phyloP scores from a whole-genome alignment of 2,888 invertebrate genomes.

The Tholera decimalis region DNA sequence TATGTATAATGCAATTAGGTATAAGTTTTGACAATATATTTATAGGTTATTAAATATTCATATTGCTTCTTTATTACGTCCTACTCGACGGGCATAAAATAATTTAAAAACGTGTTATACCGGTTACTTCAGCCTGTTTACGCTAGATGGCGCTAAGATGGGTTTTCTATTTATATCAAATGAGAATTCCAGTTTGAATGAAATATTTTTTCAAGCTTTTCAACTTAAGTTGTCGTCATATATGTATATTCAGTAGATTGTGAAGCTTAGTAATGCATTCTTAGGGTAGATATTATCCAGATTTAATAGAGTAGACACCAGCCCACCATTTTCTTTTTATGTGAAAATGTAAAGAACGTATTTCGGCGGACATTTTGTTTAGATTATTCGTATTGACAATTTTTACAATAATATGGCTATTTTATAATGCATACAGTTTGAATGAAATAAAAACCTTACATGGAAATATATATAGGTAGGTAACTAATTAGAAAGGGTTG shows the following conservation, averaged over 20 bases:
- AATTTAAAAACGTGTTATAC: conserved; percentile 31
- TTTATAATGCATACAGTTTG: too few relatives aligned
- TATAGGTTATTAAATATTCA: conserved; percentile 39
- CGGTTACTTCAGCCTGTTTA: conserved; percentile 15
- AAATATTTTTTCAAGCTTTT: conserved; percentile 37
- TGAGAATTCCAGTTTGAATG: conserved; percentile 38
- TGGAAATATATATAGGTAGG: too few relatives aligned
- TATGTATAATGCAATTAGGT: conserved; percentile 37
- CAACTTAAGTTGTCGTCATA: conserved; percentile 30
- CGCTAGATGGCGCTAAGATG: conserved; percentile 58
- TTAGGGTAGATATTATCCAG: conserved; percentile 19
- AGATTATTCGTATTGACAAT: too few relatives aligned
- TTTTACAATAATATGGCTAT: too few relatives aligned
- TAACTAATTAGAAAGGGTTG: too few relatives aligned
- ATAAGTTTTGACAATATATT: conserved; percentile 47
- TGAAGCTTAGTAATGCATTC: conserved; percentile 18
- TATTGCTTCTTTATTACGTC: conserved; percentile 43
- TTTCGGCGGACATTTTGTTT: not conserved
- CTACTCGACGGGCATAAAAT: conserved; percentile 3
- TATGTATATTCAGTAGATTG: conserved; percentile 19
- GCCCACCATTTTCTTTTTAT: not conserved
- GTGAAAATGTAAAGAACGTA: conserved; percentile 6
- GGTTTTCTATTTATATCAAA: conserved; percentile 46
- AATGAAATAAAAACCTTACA: too few relatives aligned
- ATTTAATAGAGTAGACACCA: not conserved